Evolutionary conservation across 2,888 invertebrate genomes (phyloP).

Genomic region (Drosophila kuntzei): DNA sequence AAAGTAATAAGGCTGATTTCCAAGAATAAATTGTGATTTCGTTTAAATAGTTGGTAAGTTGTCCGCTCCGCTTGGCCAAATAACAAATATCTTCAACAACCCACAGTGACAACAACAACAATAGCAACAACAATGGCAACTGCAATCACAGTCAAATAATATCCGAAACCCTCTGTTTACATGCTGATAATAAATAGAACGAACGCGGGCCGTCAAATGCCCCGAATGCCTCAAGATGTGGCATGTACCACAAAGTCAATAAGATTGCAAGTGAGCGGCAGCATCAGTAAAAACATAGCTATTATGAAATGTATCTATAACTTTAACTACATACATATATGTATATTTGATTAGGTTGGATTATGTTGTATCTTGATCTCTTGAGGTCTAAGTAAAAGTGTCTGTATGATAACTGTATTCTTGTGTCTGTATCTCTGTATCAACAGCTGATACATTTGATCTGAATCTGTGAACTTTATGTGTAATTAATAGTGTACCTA

Average conservation of each 20-base stretch:
- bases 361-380: conserved; percentile 13
- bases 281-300: conserved; percentile 8
- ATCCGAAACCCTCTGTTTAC: conserved; percentile 41
- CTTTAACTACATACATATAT: not conserved
- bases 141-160: conserved; percentile 52
- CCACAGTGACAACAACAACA: conserved; percentile 15
- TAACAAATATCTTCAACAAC: conserved; percentile 34
- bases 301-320: conserved; percentile 16
- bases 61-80: conserved; percentile 30
- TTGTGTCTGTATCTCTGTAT: conserved; percentile 2
- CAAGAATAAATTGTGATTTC: conserved; percentile 69
- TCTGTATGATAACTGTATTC: conserved; percentile 2
- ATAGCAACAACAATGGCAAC: conserved; percentile 17
- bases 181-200: conserved; percentile 38
- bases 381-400: not conserved
- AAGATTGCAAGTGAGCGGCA: conserved; percentile 35
- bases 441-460: not conserved
- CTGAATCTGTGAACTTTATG: conserved; percentile 2
- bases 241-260: conserved; percentile 41
- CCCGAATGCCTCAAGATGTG: conserved; percentile 24
- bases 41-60: conserved; percentile 54
- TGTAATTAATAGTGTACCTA: not conserved
- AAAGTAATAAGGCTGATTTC: conserved; percentile 71
- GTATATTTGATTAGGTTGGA: no score
- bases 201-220: conserved; percentile 34